Evolutionary conservation across 37 sponge, comb jelly and placozoan species (phyloP).

Genomic region (Lycopodina hypogea): DNA sequence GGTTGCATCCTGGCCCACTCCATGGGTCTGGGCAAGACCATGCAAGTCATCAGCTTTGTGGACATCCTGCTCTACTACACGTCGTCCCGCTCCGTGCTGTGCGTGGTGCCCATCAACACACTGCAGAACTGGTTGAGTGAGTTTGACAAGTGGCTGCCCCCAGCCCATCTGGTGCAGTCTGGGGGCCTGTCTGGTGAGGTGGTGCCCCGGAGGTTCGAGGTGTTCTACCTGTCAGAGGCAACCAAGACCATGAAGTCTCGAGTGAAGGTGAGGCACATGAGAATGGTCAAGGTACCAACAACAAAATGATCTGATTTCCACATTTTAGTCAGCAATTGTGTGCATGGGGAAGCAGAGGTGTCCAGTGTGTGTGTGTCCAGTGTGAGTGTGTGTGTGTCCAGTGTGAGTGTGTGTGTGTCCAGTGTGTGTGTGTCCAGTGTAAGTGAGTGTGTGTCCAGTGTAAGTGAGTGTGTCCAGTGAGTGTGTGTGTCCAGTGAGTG

Average conservation of each 20-base stretch:
- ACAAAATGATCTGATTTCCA: no score
- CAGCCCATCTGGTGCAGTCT: not conserved
- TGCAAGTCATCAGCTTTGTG: slow-evolving; percentile 91
- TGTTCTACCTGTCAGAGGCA: slow-evolving; percentile 73
- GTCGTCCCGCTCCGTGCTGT: slow-evolving; percentile 69
- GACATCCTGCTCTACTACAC: slow-evolving; percentile 87
- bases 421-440: no score
- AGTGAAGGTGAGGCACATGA: slow-evolving; percentile 35
- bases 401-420: no score
- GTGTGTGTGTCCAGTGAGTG: no score
- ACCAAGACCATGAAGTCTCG: slow-evolving; percentile 69
- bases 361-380: no score
- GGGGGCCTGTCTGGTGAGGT: not conserved
- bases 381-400: no score
- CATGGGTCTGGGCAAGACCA: slow-evolving; percentile 99
- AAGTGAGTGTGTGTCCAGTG: no score
- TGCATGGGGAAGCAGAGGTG: no score
- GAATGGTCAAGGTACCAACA: no score
- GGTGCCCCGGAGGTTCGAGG: slow-evolving; percentile 33
- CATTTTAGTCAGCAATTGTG: no score
- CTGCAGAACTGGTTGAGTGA: slow-evolving; percentile 94
- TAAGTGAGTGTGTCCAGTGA: no score
- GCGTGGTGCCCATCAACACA: slow-evolving; percentile 93
- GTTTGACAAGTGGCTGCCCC: slow-evolving; percentile 92
- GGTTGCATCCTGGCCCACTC: slow-evolving; percentile 98